phyloP scores from a whole-genome alignment of 1,140 invertebrate species.

The Lineus longissimus region DNA sequence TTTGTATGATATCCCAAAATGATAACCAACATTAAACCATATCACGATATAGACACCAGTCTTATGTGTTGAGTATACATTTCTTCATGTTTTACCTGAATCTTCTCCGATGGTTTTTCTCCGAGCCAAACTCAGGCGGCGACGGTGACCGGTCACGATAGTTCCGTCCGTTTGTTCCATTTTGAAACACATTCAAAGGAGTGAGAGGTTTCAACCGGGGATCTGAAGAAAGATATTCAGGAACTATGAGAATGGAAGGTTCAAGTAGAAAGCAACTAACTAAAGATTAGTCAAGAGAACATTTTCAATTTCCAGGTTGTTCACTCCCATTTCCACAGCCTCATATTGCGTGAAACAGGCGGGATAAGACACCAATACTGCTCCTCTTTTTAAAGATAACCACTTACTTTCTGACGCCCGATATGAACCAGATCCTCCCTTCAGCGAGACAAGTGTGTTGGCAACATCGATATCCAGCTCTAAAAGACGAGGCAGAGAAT shows the following conservation, averaged over 20 bases:
- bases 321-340: too few relatives aligned
- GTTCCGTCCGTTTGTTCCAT: too few relatives aligned
- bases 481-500: not conserved
- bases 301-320: too few relatives aligned
- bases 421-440: conserved; percentile 59
- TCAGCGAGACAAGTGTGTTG: conserved; percentile 75
- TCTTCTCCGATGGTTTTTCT: not conserved
- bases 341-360: too few relatives aligned
- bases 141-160: conserved; percentile 1
- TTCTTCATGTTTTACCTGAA: not conserved
- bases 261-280: not conserved
- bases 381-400: too few relatives aligned
- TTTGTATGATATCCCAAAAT: too few relatives aligned
- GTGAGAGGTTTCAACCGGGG: not conserved
- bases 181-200: not conserved
- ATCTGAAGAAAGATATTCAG: not conserved
- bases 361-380: too few relatives aligned
- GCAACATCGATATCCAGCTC: conserved; percentile 70
- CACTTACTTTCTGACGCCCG: conserved; percentile 3
- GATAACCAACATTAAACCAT: too few relatives aligned
- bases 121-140: conserved; percentile 11
- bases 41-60: too few relatives aligned
- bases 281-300: too few relatives aligned
- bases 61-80: too few relatives aligned
- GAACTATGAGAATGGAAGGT: not conserved